Evolutionary conservation across 2,797 vertebrate species (phyloP).

Genomic region (Avahi laniger): DNA sequence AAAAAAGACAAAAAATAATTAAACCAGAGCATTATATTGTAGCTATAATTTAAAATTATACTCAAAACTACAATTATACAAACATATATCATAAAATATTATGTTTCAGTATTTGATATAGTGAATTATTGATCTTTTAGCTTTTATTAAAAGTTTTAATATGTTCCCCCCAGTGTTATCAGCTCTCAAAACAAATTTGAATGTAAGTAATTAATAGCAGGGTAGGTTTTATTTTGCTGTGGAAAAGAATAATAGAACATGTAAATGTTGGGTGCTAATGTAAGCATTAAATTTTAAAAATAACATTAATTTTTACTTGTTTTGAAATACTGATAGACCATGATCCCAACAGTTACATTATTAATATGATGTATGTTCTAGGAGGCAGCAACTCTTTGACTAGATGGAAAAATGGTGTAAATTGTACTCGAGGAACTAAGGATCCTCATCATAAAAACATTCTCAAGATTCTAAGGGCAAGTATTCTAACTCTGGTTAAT

Average conservation of each 20-base stretch:
- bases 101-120: not conserved
- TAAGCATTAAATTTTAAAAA: not conserved
- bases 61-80: not conserved
- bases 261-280: not conserved
- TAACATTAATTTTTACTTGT: not conserved
- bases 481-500: not conserved
- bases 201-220: not conserved
- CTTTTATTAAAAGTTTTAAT: not conserved
- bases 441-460: not conserved
- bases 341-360: not conserved
- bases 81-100: not conserved
- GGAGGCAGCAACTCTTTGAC: not conserved
- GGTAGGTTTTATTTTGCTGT: not conserved
- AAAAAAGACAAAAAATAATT: not conserved
- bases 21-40: not conserved
- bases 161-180: not conserved
- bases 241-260: not conserved
- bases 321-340: not conserved
- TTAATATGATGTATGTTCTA: not conserved
- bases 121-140: not conserved
- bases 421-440: not conserved
- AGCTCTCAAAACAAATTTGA: not conserved
- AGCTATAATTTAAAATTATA: conserved; percentile 4
- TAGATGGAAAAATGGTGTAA: not conserved
- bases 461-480: not conserved